Evolutionary conservation across 2,797 vertebrate species (phyloP).

Genomic region (Tympanoctomys barrerae): DNA sequence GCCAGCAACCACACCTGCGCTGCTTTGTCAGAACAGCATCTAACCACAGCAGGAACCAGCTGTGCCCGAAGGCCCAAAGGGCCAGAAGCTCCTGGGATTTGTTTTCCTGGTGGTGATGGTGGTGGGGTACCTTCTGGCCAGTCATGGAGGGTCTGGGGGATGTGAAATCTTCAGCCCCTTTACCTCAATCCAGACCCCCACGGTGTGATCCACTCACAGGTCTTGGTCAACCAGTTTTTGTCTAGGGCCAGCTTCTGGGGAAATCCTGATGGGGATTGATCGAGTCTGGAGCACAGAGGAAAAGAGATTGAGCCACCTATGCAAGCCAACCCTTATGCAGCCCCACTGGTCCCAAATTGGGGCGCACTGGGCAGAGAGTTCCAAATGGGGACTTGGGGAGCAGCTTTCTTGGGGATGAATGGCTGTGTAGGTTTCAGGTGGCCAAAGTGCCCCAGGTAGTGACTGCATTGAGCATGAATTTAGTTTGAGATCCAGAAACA

Average conservation of each 20-base stretch:
- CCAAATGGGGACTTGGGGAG: neutral
- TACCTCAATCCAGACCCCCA: neutral
- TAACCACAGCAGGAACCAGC: neutral
- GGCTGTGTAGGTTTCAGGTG: neutral
- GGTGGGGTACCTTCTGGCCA: neutral
- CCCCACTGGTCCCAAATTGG: rapidly evolving
- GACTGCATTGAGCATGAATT: neutral
- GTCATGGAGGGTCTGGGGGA: rapidly evolving
- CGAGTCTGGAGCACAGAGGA: neutral
- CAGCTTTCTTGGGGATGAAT: neutral
- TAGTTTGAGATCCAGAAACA: neutral
- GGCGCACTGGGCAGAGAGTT: rapidly evolving
- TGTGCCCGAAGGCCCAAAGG: neutral
- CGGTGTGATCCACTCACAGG: neutral
- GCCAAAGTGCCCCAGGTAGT: neutral
- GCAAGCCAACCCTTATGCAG: neutral
- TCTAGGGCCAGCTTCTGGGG: neutral
- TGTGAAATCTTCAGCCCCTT: neutral
- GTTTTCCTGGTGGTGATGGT: rapidly evolving
- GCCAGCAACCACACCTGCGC: neutral
- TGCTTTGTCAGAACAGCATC: neutral
- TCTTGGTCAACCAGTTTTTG: neutral
- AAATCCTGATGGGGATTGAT: neutral
- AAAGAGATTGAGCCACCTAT: neutral
- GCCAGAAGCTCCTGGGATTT: neutral